Evolutionary conservation across 2,888 invertebrate species (phyloP).

Genomic region (Ligdia adustata): DNA sequence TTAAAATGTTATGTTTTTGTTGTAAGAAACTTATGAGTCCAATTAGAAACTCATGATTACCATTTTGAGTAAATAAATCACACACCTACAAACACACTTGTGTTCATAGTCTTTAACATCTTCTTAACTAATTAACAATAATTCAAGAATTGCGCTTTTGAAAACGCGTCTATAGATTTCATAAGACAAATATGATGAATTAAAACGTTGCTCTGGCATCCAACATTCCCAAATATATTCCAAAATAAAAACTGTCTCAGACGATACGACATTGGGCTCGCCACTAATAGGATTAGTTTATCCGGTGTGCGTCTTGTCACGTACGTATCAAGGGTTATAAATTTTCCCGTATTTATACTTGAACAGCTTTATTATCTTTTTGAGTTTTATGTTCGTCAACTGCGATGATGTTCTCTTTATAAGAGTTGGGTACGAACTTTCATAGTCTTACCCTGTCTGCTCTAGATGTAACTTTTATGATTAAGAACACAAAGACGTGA

Average conservation of each 20-base stretch:
- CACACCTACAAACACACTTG: no score
- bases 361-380: slow-evolving; percentile 38
- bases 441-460: no score
- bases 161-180: slow-evolving; percentile 15
- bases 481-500: no score
- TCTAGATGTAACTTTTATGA: no score
- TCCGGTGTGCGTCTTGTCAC: slow-evolving; percentile 50
- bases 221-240: slow-evolving; percentile 60
- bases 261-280: slow-evolving; percentile 42
- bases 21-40: no score
- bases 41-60: no score
- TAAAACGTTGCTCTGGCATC: slow-evolving; percentile 27
- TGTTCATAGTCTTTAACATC: no score
- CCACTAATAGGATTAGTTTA: slow-evolving; percentile 54
- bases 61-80: no score
- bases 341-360: slow-evolving; percentile 33
- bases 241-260: slow-evolving; percentile 43
- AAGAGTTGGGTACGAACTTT: no score
- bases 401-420: slow-evolving; percentile 26
- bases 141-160: slow-evolving; percentile 16
- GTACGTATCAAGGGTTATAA: slow-evolving; percentile 23
- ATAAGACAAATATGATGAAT: slow-evolving; percentile 22
- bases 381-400: slow-evolving; percentile 34
- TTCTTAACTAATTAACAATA: slow-evolving; percentile 15
- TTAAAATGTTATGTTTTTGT: no score